Percentiles rank a stretch among this genome's conserved stretches.
phyloP scores from a whole-genome alignment of 2,113 vertebrate genomes.

The Potamarius usumacintae region DNA sequence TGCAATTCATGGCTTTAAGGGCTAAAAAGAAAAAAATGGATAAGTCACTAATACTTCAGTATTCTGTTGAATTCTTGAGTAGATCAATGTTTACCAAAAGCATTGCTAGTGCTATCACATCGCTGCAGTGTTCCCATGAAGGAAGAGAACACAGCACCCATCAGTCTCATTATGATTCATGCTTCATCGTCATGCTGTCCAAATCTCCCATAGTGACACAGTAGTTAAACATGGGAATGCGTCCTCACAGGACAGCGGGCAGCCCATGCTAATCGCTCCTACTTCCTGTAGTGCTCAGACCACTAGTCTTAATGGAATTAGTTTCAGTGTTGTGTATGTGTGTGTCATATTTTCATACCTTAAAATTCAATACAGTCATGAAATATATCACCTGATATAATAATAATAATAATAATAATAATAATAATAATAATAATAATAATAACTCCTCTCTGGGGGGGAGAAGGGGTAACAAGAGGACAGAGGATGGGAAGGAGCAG shows the following conservation, averaged over 20 bases:
- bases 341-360: not conserved
- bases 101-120: not conserved
- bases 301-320: not conserved
- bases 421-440: not conserved
- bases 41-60: not conserved
- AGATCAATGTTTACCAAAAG: not conserved
- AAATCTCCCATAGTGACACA: constrained; percentile 26
- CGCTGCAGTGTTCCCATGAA: constrained; percentile 22
- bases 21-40: not conserved
- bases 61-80: not conserved
- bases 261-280: constrained; percentile 17
- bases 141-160: constrained; percentile 28
- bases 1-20: not conserved
- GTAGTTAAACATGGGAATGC: constrained; percentile 42
- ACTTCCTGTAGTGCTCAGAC: not conserved
- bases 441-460: not conserved
- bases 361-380: not conserved
- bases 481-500: no score
- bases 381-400: not conserved
- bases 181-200: constrained; percentile 8
- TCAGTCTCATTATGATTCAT: constrained; percentile 37
- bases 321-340: not conserved
- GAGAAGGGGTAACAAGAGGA: no score
- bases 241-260: constrained; percentile 24
- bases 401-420: no score